A percentile compares a stretch with the other conserved stretches of the same genome.
These are phyloP conservation scores for Acanthosepion lycidas DNA, from an alignment of 2,888 invertebrate species.

Conservation along the genomic window DNA sequence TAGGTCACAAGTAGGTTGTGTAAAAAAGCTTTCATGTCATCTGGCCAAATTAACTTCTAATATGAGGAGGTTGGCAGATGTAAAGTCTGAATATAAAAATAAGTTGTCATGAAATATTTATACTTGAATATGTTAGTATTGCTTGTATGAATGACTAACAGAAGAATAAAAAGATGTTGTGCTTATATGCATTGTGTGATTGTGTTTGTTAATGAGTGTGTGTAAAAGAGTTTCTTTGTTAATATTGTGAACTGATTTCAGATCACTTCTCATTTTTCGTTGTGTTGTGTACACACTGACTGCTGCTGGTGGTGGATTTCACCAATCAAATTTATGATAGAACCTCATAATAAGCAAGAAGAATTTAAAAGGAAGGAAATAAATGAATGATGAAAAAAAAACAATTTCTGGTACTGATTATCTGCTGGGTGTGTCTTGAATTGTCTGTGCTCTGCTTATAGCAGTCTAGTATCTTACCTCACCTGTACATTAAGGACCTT, in stretches of 20 bases:
- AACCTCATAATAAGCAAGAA: not conserved
- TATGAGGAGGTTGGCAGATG: not conserved
- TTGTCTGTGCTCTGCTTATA: not conserved
- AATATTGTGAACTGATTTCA: no score
- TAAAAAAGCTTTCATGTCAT: not conserved
- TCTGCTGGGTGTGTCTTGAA: not conserved
- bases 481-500: not conserved
- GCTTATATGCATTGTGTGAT: not conserved
- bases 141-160: not conserved
- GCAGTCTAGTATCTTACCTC: not conserved
- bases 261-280: not conserved
- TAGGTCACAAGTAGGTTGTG: not conserved
- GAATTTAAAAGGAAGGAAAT: not conserved
- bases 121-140: not conserved
- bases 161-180: not conserved
- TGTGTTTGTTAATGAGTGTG: not conserved
- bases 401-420: not conserved
- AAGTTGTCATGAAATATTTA: not conserved
- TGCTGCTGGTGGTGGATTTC: not conserved
- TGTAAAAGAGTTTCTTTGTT: not conserved
- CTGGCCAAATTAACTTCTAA: not conserved
- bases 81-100: not conserved
- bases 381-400: not conserved
- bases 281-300: slow-evolving; percentile 15
- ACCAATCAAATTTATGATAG: not conserved